These are phyloP conservation scores for Macroglossus sobrinus DNA, from an alignment of 2,113 vertebrate genomes.

Conservation along the genomic window DNA sequence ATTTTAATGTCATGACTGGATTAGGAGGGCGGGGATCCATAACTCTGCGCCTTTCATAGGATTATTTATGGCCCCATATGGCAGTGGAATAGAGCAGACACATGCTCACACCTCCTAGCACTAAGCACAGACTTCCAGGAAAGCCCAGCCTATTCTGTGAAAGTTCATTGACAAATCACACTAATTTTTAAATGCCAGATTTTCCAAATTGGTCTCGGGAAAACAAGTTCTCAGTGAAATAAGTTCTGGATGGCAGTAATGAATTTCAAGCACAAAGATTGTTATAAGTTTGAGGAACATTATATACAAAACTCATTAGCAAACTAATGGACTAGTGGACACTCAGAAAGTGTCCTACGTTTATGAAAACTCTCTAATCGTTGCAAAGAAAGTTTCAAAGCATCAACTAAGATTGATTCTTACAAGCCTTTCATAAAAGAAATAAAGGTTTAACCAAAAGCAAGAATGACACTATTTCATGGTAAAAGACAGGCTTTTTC, in stretches of 20 bases:
- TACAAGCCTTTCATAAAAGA: background rate
- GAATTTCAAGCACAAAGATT: background rate
- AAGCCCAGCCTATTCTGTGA: background rate
- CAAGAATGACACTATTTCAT: background rate
- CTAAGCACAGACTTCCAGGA: background rate
- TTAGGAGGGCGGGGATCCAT: background rate
- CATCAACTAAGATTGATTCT: background rate
- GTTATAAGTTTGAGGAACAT: background rate
- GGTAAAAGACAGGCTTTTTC: background rate
- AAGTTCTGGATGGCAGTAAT: background rate
- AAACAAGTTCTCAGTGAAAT: too few relatives aligned
- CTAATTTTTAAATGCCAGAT: background rate
- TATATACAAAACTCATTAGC: fast-evolving
- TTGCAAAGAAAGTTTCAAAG: background rate
- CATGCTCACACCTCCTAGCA: fast-evolving
- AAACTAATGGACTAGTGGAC: fast-evolving
- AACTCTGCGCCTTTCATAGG: background rate
- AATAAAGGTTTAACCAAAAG: background rate
- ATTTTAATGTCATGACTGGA: background rate
- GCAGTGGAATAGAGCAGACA: background rate
- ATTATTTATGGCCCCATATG: background rate
- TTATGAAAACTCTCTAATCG: background rate
- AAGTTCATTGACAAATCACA: background rate
- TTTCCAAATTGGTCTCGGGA: background rate
- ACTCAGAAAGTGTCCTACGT: background rate